Evolutionary conservation across 2,888 invertebrate species (phyloP), one percentile per base, ranked within the genome.

Genomic region (Monopis laevigella): DNA sequence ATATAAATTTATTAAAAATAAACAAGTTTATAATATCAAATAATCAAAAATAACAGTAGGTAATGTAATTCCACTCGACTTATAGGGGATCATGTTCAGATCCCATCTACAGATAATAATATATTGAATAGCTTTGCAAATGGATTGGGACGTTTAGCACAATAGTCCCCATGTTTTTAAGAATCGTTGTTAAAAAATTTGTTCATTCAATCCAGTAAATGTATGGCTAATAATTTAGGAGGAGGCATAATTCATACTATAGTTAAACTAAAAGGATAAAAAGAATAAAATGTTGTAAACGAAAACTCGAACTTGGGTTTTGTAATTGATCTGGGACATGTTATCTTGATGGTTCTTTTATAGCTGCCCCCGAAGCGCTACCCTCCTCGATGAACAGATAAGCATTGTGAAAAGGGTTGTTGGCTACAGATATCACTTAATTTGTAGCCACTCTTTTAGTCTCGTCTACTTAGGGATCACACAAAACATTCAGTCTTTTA

Each of bases 341-440:
- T 78, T 77, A 80, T 78, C 80, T 77, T 63, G 77, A 77, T 74
- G 69, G 72, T 64, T 56, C 68, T 63, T 60, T 73, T 77, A 71
- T 70, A 67, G 65, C 60, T 63, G 70, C 72, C 70, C 72, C 75
- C 67, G 56, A 63, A 62, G 62, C 62, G 72, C 71, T 74, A 73
- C 77, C 75, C 75, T 71, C 70, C 62, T 40, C 59, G 60, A 49
- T 65, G 59, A 62, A 69, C 59, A 64, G 78, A 80, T 78, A 74
- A 67, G 58, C 56, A 75, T 78, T 77, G 73, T 62, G 63, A 73
- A 77, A 78, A 78, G 77, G 80, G 80, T 74, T 78, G 73, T 70
- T 72, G 70, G 66, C 69, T 74, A 71, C 72, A 74, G 74, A 77
- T 77, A 77, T 71, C 71, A 73, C 74, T 77, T 80, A 78, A 80